Evolutionary conservation across 2,888 invertebrate genomes (phyloP).

Genomic region (Gymnoscelis rufifasciata): DNA sequence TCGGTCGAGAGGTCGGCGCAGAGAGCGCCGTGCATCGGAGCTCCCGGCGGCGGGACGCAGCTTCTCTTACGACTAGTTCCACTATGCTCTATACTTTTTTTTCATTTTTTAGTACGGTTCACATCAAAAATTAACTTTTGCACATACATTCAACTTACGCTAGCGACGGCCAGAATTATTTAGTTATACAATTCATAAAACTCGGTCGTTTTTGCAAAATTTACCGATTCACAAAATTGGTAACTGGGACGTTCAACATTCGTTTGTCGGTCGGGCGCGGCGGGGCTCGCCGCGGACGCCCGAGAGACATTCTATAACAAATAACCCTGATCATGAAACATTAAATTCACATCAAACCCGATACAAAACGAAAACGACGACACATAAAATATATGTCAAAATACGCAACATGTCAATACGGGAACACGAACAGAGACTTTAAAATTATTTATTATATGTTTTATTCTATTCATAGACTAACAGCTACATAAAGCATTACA

Average conservation of each 20-base stretch:
- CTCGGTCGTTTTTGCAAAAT: constrained; percentile 16
- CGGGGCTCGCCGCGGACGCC: neutral
- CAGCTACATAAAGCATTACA: constrained; percentile 70
- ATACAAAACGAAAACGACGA: constrained; percentile 29
- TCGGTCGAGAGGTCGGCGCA: constrained; percentile 1
- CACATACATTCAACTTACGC: constrained; percentile 51
- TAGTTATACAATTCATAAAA: constrained; percentile 19
- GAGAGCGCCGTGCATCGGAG: too few relatives aligned
- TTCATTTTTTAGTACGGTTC: constrained; percentile 45
- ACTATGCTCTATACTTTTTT: constrained; percentile 29
- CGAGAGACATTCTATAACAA: constrained; percentile 12
- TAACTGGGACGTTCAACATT: neutral
- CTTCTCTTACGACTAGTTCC: constrained; percentile 29
- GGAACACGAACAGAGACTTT: constrained; percentile 55
- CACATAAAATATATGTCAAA: constrained; percentile 33
- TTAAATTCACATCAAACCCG: constrained; percentile 27
- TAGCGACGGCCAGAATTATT: constrained; percentile 39
- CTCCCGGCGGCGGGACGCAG: too few relatives aligned
- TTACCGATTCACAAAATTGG: constrained; percentile 2
- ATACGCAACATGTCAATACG: constrained; percentile 44
- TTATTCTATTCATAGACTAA: constrained; percentile 51
- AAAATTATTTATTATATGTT: constrained; percentile 38
- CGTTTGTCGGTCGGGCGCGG: neutral
- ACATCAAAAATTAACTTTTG: constrained; percentile 53
- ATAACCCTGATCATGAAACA: constrained; percentile 20